These are phyloP conservation scores for Vespertilio murinus DNA, from an alignment of 2,797 vertebrate species.

Conservation along the genomic window DNA sequence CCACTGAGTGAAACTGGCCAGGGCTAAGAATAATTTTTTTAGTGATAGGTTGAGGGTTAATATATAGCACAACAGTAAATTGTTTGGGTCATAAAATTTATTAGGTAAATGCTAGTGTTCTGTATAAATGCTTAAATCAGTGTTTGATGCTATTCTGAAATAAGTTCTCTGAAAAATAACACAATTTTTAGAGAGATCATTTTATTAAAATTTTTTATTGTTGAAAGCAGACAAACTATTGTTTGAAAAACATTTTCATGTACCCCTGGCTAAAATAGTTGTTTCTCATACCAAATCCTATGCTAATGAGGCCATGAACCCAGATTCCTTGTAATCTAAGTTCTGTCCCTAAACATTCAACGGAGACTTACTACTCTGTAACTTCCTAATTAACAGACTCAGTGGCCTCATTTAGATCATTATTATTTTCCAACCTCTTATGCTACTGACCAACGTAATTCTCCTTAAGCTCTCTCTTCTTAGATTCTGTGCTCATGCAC, in stretches of 20 bases:
- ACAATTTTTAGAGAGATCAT: background rate
- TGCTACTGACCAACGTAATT: background rate
- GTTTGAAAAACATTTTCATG: background rate
- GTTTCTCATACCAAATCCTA: constrained; percentile 11
- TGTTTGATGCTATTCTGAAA: constrained; percentile 35
- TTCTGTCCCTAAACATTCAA: background rate
- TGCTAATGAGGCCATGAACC: constrained; percentile 37
- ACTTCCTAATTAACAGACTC: background rate
- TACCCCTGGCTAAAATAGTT: background rate
- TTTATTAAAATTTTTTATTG: constrained; percentile 2
- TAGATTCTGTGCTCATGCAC: background rate
- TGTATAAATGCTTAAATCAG: background rate
- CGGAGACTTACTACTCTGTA: background rate
- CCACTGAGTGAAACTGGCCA: no score
- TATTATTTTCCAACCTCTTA: background rate
- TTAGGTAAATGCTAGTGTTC: constrained; percentile 34
- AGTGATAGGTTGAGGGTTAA: background rate
- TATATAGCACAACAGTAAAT: background rate
- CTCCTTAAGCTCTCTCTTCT: background rate
- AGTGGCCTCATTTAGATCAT: constrained; percentile 3
- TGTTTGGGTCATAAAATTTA: constrained; percentile 27
- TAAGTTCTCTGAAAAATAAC: constrained; percentile 40
- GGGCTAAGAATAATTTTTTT: constrained; percentile 22
- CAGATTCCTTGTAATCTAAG: background rate
- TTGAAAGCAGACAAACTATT: background rate